Evolutionary conservation across 2,797 vertebrate genomes (phyloP), one percentile per base, ranked within the genome.

Genomic region (Neosilurus mollespiculum): DNA sequence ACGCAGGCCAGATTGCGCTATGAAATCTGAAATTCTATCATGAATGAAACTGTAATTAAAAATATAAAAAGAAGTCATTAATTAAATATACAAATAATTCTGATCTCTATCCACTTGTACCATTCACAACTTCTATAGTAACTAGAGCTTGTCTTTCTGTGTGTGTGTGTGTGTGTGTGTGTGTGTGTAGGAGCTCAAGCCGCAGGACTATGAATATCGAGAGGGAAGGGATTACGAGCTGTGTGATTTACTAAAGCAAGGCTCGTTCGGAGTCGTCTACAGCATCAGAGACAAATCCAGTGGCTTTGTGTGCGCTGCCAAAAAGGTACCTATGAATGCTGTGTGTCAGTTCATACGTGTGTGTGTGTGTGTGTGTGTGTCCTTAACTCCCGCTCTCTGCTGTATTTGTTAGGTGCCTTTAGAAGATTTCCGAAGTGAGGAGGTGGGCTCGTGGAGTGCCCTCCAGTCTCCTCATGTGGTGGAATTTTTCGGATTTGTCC

Each of bases 231-330:
- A 99, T 76, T 99, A 96, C 90, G 90, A 93, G 75, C 91, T 93
- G 6, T 87, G 87, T 30, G 85, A 92, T 0, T 95, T 94, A 22
- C 89, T 99, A 84, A 97, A 97, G 82, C 92, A 95, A 81, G 98
- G 98, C 64, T 96, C 96, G 34, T 99, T 96, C 4, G 98, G 98
- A 20, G 97, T 98, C 82, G 97, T 99, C 0, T 94, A 96, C 92
- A 91, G 93, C 72, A 94, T 96, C 89, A 90, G 93, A 87, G 98
- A 99, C 93, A 95, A 95, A 84, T 95, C 94, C 90, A 98, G 96
- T 0, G 95, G 96, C 86, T 98, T 96, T 87, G 93, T 86, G 88
- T 99, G 97, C 78, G 98, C 98, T 53, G 96, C 96, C 84, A 99
- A 99, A 91, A 98, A 97, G 97, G 98, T 99, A 93, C 65, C 12